Evolutionary conservation across 1,140 invertebrate species (phyloP).

Genomic region (Drepana arcuata): DNA sequence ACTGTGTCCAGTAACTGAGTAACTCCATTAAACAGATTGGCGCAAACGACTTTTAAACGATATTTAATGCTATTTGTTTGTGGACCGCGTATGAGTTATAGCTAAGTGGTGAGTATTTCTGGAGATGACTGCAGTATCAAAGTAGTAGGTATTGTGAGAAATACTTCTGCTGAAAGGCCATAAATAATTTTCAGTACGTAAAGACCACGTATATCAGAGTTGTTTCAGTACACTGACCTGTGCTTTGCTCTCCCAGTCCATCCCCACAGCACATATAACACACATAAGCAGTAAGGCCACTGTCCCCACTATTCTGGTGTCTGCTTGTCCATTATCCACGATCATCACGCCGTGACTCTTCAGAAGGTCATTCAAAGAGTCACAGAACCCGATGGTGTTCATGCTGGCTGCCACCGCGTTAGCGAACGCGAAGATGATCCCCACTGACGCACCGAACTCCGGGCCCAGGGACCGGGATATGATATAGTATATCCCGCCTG

Average conservation of each 20-base stretch:
- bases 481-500: constrained; percentile 98
- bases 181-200: no score
- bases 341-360: constrained; percentile 76
- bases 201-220: no score
- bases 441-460: constrained; percentile 94
- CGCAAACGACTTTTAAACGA: no score
- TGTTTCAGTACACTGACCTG: no score
- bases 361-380: constrained; percentile 87
- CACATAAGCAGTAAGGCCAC: constrained; percentile 84
- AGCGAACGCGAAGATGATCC: constrained; percentile 90
- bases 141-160: no score
- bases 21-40: no score
- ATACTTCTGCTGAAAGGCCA: no score
- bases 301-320: constrained; percentile 84
- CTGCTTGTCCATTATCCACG: constrained; percentile 82
- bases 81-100: no score
- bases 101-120: no score
- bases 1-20: no score
- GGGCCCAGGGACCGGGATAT: constrained; percentile 95
- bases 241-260: constrained; percentile 91
- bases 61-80: no score
- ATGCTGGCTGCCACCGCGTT: constrained; percentile 98
- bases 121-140: no score
- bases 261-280: constrained; percentile 89
- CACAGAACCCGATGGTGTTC: constrained; percentile 98